Percentiles rank a stretch among this genome's conserved stretches.
Evolutionary conservation across 1,140 invertebrate genomes (phyloP).

Genomic region (Drosophila triauraria): DNA sequence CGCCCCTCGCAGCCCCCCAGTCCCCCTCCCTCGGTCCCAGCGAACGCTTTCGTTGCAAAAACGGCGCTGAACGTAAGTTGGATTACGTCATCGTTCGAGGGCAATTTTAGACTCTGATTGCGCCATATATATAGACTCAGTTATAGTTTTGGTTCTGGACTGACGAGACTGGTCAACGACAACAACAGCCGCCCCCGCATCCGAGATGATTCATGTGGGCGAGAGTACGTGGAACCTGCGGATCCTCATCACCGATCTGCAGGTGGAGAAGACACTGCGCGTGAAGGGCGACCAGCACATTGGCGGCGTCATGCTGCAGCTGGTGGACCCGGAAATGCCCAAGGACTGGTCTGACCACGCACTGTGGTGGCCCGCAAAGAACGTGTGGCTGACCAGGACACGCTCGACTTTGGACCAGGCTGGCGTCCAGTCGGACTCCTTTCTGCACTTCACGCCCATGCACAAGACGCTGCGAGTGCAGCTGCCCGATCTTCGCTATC

Average conservation of each 20-base stretch:
- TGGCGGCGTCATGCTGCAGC: slow-evolving; percentile 98
- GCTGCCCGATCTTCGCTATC: slow-evolving; percentile 96
- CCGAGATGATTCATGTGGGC: slow-evolving; percentile 88
- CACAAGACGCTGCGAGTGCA: slow-evolving; percentile 97
- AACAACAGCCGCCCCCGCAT: slow-evolving; percentile 25
- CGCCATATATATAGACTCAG: slow-evolving; percentile 36
- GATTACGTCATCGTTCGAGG: slow-evolving; percentile 75
- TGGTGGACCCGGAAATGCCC: slow-evolving; percentile 98
- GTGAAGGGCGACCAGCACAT: slow-evolving; percentile 99
- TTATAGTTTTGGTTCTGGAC: slow-evolving; percentile 44
- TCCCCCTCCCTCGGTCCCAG: neutral
- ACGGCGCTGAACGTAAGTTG: slow-evolving; percentile 61
- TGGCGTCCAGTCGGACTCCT: slow-evolving; percentile 97
- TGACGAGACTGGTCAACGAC: slow-evolving; percentile 15
- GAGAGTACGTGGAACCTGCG: slow-evolving; percentile 99
- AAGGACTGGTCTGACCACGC: slow-evolving; percentile 99
- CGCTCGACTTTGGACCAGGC: slow-evolving; percentile 98
- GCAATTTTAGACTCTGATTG: slow-evolving; percentile 58
- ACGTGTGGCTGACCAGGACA: slow-evolving; percentile 97
- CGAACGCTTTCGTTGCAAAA: slow-evolving; percentile 57
- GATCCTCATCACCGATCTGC: slow-evolving; percentile 97
- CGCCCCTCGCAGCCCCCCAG: slow-evolving; percentile 15
- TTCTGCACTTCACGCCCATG: slow-evolving; percentile 99
- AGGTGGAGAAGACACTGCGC: slow-evolving; percentile 94
- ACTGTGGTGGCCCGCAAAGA: slow-evolving; percentile 98